Evolutionary conservation across 2,797 vertebrate species (phyloP), one percentile per base, ranked within the genome.

Genomic region (Poecile montanus): DNA sequence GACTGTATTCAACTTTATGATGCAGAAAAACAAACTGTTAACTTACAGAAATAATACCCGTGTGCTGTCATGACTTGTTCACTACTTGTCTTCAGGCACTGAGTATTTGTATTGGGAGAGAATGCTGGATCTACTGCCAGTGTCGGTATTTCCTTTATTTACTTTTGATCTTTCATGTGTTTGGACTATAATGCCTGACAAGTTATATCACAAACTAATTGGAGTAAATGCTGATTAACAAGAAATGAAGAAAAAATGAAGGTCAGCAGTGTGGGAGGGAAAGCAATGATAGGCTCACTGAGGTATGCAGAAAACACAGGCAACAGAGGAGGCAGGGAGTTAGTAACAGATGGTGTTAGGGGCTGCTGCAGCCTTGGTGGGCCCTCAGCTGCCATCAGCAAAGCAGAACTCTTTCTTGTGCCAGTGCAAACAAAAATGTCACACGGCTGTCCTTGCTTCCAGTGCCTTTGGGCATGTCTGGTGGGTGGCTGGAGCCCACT

Each of bases 21-120:
- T 91, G 84, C 93, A 95, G 91, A 95, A 97, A 93, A 97, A 68
- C 88, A 93, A 94, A 66, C 88, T 94, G 86, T 77, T 95, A 91
- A 26, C 61, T 71, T 85, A 57, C 61, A 94, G 78, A 89, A 96
- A 92, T 88, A 93, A 95, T 83, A 91, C 58, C 21, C 7, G 0
- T 86, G 86, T 1, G 7, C 54, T 96, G 95, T 91, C 8, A 5
- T 85, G 80, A 78, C 94, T 94, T 91, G 94, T 91, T 95, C 91
- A 75, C 42, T 77, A 29, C 81, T 87, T 89, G 68, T 93, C 81
- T 94, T 93, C 85, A 81, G 73, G 62, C 6, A 0, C 73, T 58
- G 54, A 53, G 18, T 96, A 47, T 95, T 95, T 95, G 58, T 91
- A 45, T 66, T 95, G 94, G 95, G 94, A 94, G 48, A 90, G 23